Evolutionary conservation across 2,888 invertebrate species (phyloP), one percentile per base, ranked within the genome.

Genomic region (Sturmia bella): DNA sequence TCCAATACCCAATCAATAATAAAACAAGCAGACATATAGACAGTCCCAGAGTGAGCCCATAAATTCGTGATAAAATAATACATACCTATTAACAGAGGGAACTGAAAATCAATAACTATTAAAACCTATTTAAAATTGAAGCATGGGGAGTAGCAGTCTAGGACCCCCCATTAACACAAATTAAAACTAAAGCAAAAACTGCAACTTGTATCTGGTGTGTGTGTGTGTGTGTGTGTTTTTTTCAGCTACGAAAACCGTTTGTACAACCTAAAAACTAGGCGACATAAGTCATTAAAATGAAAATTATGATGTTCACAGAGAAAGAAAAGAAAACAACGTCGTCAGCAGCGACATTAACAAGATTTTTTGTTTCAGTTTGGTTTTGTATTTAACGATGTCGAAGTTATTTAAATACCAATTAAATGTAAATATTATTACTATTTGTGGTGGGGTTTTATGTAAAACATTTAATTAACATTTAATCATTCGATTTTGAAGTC

Each of bases 401-500:
- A 78, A 82, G 74, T 69, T 82, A 78, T 82, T 82, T 78, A 75
- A 78, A 82, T 61, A 59, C 82, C 82, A 82, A 82, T 82, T 82
- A 82, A 78, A 78, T 82, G 74, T 69, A 70, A 82, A 82, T 78
- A 70, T 78, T 74, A 59, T 59, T 78, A 70, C 74, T 57, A 52
- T 52, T 70, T 59, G 78, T 82, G 41, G 70, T 37, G 37, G 72
- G 74, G 59, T 48, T 74, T 75, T 78, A 82, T 82, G 74, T 78
- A 70, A 82, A 82, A 74, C 70, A 78, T 82, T 82, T 82, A 82
- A 82, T 82, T 82, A 78, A 82, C 74, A 82, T 82, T 82, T 78
- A 78, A 82, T 82, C 82, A 82, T 78, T 70, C 74, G 59, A 61
- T 56, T 45, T 37, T 13, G 21, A 57, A 78, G 74, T 63, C 63